Base-by-base conservation (phyloP, 2,888 invertebrate genomes). In the Baronia brevicornis region DNA sequence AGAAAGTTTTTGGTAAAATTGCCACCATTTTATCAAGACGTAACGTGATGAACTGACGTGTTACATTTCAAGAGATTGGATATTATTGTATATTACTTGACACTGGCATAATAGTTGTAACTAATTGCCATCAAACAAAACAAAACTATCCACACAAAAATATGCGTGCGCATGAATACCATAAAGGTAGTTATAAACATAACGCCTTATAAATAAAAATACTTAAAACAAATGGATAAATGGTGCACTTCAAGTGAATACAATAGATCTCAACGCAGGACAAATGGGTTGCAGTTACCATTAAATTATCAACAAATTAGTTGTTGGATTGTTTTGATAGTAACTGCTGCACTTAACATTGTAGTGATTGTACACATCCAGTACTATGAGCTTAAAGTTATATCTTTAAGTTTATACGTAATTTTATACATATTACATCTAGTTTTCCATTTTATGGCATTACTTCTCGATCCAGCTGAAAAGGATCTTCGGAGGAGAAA, bases 401-500 rank as follows among this genome's bases (percentile, higher is more conserved):
- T 87, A 8, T 74, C 88, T 2, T 71, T 89, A 25, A 86, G 88
- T 33, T 67, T 89, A 10, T 86, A 91, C 34, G 84, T 87, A 17
- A 72, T 89, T n/a, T 73, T 94, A 26, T 90, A 95, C 53, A 55
- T 89, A 21, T 79, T 90, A 23, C 96, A 98, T 64, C 66, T 92
- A 10, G 74, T 88, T 8, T 88, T 93, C 2, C 95, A 97, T 66
- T 54, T 94, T 24, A 86, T 90, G 3, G 95, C 96, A 1, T 86
- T 93, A 12, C 75, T 94, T 6, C 84, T 96, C 32, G 97, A 98
- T 71, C 97, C 98, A 0, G 95, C 95, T 28, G 97, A 97, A 71
- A 85, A 88, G 4, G 91, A 92, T 39, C 78, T 96, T 27, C 84
- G 93, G 39, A 87, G 88, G 27, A 67, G 85, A 30, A 82, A 87